Base-by-base conservation (phyloP, 1,140 invertebrate species). In the Harpegnathos saltator region DNA sequence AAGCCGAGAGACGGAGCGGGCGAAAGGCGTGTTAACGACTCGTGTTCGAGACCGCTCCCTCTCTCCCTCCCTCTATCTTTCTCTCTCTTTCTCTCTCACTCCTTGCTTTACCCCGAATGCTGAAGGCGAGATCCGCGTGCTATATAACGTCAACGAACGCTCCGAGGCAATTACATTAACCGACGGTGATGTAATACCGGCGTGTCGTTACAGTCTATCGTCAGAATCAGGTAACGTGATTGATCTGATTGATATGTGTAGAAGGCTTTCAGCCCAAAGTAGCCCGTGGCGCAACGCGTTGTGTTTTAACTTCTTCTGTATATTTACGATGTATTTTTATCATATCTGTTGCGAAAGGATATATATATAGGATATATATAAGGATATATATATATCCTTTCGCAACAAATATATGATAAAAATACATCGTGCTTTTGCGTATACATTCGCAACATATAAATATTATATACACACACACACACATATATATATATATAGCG, bases 181-280 rank as follows among this genome's bases (percentile, higher is more conserved):
- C 52, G 44, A 74, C 14, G 14, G 9, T 11, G 3, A 3, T 62
- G 12, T 75, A 38, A 75, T 11, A 48, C 17, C 38, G n/a, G n/a
- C n/a, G 17, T 52, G 38, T 63, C 9, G 26, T 75, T 52, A 61
- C 17, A 63, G n/a, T 15, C 44, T 52, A 48, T 74, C 24, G 24
- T 0, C 33, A 52, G 44, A 74, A 19, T 9, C 59, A 15, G 22
- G 7, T 24, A 74, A 74, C 9, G 15, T 38, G n/a, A 77, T 75
- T 52, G 19, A 62, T 38, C 38, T 52, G 38, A 75, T 63, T 75
- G 26, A 75, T 50, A 61, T n/a, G n/a, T n/a, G n/a, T 19, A 48
- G 17, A 75, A 74, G 15, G 59, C 48, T 77, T 66, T 77, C 38
- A 66, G 9, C 48, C 0, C 44, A 33, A 52, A 74, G 14, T 19